Percentiles rank a stretch among this genome's conserved stretches.
phyloP scores from a whole-genome alignment of 2,113 vertebrate genomes.

The Notiomystis cincta region DNA sequence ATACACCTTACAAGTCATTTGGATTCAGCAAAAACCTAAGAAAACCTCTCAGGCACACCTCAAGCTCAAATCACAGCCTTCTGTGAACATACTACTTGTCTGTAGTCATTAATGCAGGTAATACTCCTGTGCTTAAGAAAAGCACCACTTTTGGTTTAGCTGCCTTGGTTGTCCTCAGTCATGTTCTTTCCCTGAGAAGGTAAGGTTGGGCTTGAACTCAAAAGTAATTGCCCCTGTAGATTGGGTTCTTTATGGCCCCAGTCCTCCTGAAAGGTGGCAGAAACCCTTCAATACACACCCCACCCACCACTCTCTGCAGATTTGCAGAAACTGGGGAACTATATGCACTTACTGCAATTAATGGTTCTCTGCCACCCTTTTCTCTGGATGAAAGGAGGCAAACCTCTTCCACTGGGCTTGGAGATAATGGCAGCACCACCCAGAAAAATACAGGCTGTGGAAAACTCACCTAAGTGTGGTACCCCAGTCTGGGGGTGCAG shows the following conservation, averaged over 20 bases:
- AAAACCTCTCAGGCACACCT: neutral
- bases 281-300: neutral
- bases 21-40: neutral
- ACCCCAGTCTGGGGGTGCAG: too few species aligned
- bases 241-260: neutral
- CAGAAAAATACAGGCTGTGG: neutral
- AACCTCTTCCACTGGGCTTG: neutral
- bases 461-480: neutral
- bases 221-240: neutral
- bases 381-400: neutral
- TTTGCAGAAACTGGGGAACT: neutral
- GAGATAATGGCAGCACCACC: neutral
- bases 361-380: neutral
- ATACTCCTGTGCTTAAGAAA: neutral
- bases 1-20: neutral
- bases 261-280: neutral
- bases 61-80: neutral
- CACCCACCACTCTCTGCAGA: neutral
- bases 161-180: neutral
- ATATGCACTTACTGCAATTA: neutral
- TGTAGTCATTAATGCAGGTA: neutral
- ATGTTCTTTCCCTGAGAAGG: neutral
- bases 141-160: neutral
- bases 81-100: neutral
- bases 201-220: neutral